Evolutionary conservation across 1,140 invertebrate genomes (phyloP).

Genomic region (Antheraea mylitta): DNA sequence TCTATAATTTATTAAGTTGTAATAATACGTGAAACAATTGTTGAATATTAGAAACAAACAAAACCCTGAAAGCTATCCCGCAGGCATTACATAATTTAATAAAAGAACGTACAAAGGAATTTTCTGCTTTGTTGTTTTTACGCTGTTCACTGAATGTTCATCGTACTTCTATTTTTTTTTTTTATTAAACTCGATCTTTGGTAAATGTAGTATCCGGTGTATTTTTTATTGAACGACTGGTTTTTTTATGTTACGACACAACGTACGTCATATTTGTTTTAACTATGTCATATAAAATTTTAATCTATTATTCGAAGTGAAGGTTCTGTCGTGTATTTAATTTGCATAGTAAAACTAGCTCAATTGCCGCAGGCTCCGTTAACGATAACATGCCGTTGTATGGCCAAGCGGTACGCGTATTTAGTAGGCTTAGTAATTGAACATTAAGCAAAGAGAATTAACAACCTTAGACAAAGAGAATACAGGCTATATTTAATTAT

Average conservation of each 20-base stretch:
- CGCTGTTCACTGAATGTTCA: background rate
- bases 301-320: background rate
- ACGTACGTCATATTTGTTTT: too few relatives aligned
- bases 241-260: too few relatives aligned
- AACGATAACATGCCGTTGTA: background rate
- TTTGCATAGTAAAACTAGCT: conserved; percentile 3
- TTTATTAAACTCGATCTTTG: background rate
- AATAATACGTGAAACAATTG: background rate
- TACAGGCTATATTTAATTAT: background rate
- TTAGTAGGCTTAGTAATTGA: background rate
- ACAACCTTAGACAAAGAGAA: background rate
- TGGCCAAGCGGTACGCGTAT: background rate
- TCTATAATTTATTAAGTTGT: too few relatives aligned
- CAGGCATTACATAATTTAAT: background rate
- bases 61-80: background rate
- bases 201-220: background rate
- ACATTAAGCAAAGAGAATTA: background rate
- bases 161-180: background rate
- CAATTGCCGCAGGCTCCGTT: background rate
- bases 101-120: background rate
- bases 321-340: background rate
- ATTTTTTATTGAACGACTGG: background rate
- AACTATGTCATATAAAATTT: too few relatives aligned
- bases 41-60: background rate
- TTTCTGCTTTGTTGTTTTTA: background rate